Percentiles rank a stretch among this genome's conserved stretches.
Conservation (phyloP, 2,797 vertebrate genomes). For the Cirrhinus mrigala region DNA sequence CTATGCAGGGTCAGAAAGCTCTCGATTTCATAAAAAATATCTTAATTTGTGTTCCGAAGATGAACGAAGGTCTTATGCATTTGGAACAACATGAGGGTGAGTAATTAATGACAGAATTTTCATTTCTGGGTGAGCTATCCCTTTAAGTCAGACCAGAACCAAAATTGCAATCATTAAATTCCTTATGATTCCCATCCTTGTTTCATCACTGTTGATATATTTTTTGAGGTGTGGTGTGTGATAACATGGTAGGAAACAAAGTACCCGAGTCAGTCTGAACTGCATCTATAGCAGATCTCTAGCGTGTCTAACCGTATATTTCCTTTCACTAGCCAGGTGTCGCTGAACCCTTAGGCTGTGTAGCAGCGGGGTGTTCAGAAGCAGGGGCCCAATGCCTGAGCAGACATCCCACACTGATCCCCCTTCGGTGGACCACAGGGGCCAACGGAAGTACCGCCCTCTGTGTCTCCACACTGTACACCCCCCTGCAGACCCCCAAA, state of each 20-base stretch:
- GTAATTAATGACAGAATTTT: too few relatives aligned
- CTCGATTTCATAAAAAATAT: too few relatives aligned
- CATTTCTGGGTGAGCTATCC: too few relatives aligned
- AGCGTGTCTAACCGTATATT: neutral
- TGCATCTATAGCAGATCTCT: neutral
- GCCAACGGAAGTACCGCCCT: slow-evolving; percentile 51
- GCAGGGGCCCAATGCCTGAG: slow-evolving; percentile 41
- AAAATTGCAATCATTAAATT: neutral
- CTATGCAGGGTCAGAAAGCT: too few relatives aligned
- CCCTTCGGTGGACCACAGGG: slow-evolving; percentile 43
- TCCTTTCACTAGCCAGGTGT: slow-evolving; percentile 55
- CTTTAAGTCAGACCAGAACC: neutral
- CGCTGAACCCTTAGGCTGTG: slow-evolving; percentile 47
- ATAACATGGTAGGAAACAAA: neutral
- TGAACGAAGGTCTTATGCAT: too few relatives aligned
- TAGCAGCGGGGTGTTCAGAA: slow-evolving; percentile 47
- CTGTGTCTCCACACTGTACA: slow-evolving; percentile 58
- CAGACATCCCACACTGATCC: slow-evolving; percentile 50
- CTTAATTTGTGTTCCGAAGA: too few relatives aligned
- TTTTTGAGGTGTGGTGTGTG: neutral
- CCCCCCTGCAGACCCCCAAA: slow-evolving; percentile 57
- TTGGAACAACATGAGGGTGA: too few relatives aligned
- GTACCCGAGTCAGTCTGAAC: neutral
- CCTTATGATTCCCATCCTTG: too few relatives aligned
- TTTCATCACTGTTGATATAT: neutral